Base-by-base conservation (phyloP, 2,797 vertebrate species). In the Oreochromis mossambicus region DNA sequence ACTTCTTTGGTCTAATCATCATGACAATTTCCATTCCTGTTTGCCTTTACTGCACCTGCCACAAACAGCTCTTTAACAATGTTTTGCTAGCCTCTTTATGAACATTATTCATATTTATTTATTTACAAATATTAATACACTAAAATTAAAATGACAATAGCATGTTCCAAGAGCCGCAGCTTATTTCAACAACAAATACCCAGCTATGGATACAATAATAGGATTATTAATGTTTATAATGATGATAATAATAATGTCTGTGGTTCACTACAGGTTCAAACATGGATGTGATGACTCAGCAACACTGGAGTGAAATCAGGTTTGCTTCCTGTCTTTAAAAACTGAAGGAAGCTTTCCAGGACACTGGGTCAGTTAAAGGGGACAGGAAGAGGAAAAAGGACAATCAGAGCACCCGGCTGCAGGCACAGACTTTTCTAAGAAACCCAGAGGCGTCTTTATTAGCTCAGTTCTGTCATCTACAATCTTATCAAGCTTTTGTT, bases 381-480 rank as follows among this genome's bases (percentile, higher is more conserved):
- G 52, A 12, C 17, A 32, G 75, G 48, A 82, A 75, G 11, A 54
- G 58, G 29, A 48, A 48, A 6, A 54, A 46, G 32, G 66, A 14
- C 26, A 21, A 55, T 68, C 3, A 3, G 86, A 77, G 38, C 6
- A 4, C 54, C 51, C 15, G 79, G 55, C 85, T 87, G 61, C 24
- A 7, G 52, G 81, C 43, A 29, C 21, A 4, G 43, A 55, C 66
- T 70, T 50, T 83, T 88, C 87, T 55, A 70, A 29, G 88, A 87
- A 84, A 68, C n/a, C 58, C 56, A 43, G 17, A 24, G 77, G 77
- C 79, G 38, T 24, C 15, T 51, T 92, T 86, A 90, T 91, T 88
- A 90, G 90, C 90, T 92, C 83, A 89, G 79, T 52, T 83, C 34
- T 82, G 85, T 91, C 89, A 86, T 77, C 61, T 43, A 12, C 15